Evolutionary conservation across 2,888 invertebrate genomes (phyloP), one percentile per base, ranked within the genome.

Genomic region (Catocala fraxini): DNA sequence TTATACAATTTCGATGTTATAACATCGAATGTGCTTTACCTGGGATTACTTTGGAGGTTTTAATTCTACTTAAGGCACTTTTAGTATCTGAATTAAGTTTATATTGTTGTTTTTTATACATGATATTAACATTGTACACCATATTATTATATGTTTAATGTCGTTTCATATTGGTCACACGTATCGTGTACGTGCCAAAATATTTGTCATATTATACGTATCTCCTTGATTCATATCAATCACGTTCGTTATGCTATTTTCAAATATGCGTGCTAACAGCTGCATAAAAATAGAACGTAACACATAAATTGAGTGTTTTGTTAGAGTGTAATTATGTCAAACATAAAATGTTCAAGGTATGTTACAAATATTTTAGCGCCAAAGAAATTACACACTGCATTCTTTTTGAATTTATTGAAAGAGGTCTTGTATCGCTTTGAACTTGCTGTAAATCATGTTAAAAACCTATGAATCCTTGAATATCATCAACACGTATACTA

Each of bases 321-420:
- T 54, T 63, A 70, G 73, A 73, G 70, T 67, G 62, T 64, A 65
- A 70, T 70, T 70, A 48, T 47, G 63, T 59, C 70, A 73, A 67
- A 73, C 65, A 73, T 73, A 76, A 76, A 73, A 51, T 61, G 62
- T 25, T 61, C 77, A 74, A 76, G 77, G 77, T 52, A 59, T 72
- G 63, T 71, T 65, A 62, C 51, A 67, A 75, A 70, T 63, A 75
- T 74, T 75, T 75, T 74, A 61, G 77, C 75, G 75, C 77, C 77
- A 56, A 68, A 68, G 69, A 68, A 70, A 57, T 61, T 45, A 70
- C 67, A 70, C 46, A 48, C 55, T 52, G 64, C 61, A 65, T 63
- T 53, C 59, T 60, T 60, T 66, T 71, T 59, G 51, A 65, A 69
- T 74, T 69, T 67, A 71, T 71, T 70, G 63, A 69, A 69, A 68